Evolutionary conservation across 1,140 invertebrate species (phyloP).

Genomic region (Neuroterus valhalla): DNA sequence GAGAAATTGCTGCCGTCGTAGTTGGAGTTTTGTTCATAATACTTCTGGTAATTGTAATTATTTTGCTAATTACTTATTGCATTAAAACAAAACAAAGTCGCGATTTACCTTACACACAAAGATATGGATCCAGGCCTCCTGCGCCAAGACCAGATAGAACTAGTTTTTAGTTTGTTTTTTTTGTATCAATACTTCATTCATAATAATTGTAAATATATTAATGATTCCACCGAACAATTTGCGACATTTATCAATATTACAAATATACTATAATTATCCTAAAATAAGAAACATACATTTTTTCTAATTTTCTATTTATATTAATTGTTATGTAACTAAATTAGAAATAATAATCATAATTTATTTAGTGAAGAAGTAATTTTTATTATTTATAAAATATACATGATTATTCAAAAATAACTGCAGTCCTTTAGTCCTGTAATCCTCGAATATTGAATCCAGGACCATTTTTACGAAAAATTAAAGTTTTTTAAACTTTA

Average conservation of each 20-base stretch:
- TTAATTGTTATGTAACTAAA: background rate
- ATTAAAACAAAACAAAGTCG: constrained; percentile 62
- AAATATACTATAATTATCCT: constrained; percentile 9
- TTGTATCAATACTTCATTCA: constrained; percentile 25
- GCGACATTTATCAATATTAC: constrained; percentile 15
- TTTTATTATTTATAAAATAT: background rate
- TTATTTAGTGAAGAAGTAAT: background rate
- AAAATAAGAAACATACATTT: background rate
- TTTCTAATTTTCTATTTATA: constrained; percentile 17
- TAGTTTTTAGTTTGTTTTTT: constrained; percentile 50
- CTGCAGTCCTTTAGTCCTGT: too few relatives aligned
- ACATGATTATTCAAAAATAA: constrained; percentile 16
- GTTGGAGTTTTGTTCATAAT: constrained; percentile 68
- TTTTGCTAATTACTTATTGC: constrained; percentile 64
- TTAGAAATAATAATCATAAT: background rate
- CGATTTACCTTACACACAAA: constrained; percentile 69
- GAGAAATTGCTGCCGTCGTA: constrained; percentile 73
- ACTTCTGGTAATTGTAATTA: constrained; percentile 66
- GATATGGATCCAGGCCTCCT: constrained; percentile 69
- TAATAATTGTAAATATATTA: constrained; percentile 26
- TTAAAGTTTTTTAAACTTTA: constrained; percentile 7
- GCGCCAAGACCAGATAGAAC: constrained; percentile 65
- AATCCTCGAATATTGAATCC: background rate
- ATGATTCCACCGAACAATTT: constrained; percentile 32
- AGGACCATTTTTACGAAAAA: background rate